Evolutionary conservation across 2,797 vertebrate genomes (phyloP).

Genomic region (Natrix natrix): DNA sequence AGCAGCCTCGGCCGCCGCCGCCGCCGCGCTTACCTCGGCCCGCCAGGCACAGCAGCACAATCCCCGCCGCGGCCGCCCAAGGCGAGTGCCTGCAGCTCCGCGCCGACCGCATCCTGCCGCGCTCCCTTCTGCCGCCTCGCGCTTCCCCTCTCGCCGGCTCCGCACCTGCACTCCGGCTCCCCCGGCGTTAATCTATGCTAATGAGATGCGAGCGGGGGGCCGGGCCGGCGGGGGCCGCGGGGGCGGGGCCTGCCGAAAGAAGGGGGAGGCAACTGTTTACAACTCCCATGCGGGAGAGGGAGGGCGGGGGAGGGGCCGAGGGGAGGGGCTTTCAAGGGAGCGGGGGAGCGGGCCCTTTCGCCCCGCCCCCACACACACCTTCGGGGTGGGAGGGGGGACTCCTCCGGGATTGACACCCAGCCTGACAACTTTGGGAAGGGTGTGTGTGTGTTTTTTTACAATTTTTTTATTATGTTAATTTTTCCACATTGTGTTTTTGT

Average conservation of each 20-base stretch:
- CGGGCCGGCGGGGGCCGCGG: neutral
- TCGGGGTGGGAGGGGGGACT: neutral
- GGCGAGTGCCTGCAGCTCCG: slow-evolving; percentile 3
- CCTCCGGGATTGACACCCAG: neutral
- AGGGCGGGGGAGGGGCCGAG: neutral
- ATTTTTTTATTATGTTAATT: no score
- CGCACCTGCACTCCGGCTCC: slow-evolving; percentile 24
- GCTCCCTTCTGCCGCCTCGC: neutral
- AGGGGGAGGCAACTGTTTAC: slow-evolving; percentile 27
- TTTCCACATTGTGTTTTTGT: no score
- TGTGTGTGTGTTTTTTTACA: no score
- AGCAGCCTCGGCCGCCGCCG: neutral
- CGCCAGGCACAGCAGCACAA: slow-evolving; percentile 21
- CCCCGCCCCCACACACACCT: no score
- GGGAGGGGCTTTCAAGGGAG: neutral
- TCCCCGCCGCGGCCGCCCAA: slow-evolving; percentile 10
- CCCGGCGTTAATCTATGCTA: slow-evolving; percentile 33
- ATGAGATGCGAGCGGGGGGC: slow-evolving; percentile 27
- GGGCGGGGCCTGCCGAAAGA: neutral
- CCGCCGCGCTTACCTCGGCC: slow-evolving; percentile 18
- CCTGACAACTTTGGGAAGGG: no score
- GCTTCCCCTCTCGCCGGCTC: neutral
- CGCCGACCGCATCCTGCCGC: slow-evolving; percentile 10
- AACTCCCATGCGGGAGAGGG: slow-evolving; percentile 26
- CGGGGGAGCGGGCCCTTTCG: neutral